Evolutionary conservation across 2,888 invertebrate genomes (phyloP).

Genomic region (Nymphalis urticae): DNA sequence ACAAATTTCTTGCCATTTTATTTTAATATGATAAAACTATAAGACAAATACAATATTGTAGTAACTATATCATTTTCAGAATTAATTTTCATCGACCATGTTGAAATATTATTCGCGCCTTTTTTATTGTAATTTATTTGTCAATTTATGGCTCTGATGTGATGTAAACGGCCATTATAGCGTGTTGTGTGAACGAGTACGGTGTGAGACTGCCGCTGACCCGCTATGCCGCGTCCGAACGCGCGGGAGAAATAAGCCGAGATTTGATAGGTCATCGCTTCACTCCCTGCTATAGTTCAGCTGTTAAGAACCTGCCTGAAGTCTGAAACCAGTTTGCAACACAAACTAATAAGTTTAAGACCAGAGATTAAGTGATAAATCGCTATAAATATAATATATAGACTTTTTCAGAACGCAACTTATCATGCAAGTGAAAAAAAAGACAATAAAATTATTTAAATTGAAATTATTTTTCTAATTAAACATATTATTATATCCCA

Average conservation of each 20-base stretch:
- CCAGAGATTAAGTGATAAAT: not conserved
- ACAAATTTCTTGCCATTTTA: constrained; percentile 49
- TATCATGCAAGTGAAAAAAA: not conserved
- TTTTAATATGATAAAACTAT: constrained; percentile 2
- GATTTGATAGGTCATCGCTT: constrained; percentile 52
- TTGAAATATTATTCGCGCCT: constrained; percentile 36
- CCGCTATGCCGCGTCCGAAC: constrained; percentile 39
- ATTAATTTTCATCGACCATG: constrained; percentile 22
- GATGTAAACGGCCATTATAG: constrained; percentile 31
- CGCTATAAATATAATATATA: not conserved
- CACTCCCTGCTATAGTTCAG: constrained; percentile 39
- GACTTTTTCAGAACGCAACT: not conserved
- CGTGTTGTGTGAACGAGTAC: constrained; percentile 42
- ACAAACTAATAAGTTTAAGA: not conserved
- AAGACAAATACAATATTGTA: constrained; percentile 11
- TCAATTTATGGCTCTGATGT: constrained; percentile 20
- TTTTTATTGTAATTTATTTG: constrained; percentile 20
- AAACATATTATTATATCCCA: not conserved
- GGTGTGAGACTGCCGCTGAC: constrained; percentile 52
- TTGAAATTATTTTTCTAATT: not conserved
- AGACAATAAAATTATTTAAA: not conserved
- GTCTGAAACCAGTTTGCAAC: constrained; percentile 16
- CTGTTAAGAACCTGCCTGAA: constrained; percentile 24
- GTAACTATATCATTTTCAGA: constrained; percentile 25
- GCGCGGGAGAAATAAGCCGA: constrained; percentile 45